Evolutionary conservation across 2,797 vertebrate species (phyloP).

Genomic region (Peromyscus nudipes): DNA sequence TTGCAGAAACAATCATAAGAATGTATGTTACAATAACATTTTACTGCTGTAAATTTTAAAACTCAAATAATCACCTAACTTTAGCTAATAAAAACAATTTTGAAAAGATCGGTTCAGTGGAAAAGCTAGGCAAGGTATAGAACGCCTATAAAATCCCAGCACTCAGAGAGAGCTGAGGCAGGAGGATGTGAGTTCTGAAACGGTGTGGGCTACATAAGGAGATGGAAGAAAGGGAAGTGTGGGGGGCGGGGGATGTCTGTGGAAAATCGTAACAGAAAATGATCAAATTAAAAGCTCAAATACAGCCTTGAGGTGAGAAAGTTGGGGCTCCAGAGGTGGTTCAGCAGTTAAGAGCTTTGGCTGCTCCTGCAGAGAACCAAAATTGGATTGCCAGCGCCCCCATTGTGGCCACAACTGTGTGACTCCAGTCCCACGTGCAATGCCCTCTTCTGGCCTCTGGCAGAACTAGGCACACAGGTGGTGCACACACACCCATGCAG

Average conservation of each 20-base stretch:
- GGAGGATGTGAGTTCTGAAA: neutral
- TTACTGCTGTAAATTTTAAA: neutral
- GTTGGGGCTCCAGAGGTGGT: neutral
- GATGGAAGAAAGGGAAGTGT: neutral
- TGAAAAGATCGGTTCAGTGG: neutral
- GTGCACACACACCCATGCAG: neutral
- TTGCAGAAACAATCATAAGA: neutral
- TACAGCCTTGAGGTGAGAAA: neutral
- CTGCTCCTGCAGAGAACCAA: neutral
- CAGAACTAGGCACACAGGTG: neutral
- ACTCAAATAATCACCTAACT: conserved; percentile 34
- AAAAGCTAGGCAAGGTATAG: neutral
- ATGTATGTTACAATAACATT: neutral
- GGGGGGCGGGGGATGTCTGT: neutral
- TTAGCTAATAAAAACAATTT: conserved; percentile 8
- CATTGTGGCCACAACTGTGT: neutral
- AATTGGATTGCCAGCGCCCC: neutral
- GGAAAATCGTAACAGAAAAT: neutral
- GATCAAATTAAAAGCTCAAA: neutral
- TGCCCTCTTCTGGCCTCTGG: neutral
- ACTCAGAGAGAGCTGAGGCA: neutral
- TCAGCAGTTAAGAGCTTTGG: neutral
- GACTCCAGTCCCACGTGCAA: neutral
- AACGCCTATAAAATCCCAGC: neutral
- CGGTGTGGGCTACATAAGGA: neutral